These are phyloP conservation scores for Dynastes hyllus DNA, from an alignment of 2,888 invertebrate genomes.

Conservation along the genomic window DNA sequence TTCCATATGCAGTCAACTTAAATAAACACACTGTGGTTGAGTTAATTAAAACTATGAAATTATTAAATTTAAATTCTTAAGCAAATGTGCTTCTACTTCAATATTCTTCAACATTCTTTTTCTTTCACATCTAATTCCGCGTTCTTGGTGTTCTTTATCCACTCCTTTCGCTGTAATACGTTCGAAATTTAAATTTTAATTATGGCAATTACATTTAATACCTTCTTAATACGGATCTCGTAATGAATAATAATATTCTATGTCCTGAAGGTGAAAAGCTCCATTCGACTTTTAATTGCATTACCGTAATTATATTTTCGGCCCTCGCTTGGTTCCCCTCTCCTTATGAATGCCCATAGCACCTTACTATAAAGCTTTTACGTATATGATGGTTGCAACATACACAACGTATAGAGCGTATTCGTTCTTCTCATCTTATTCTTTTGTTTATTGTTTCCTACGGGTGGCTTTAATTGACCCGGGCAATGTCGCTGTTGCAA, in stretches of 20 bases:
- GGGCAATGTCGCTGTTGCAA: not conserved
- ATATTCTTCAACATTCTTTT: too few relatives aligned
- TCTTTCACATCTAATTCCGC: too few relatives aligned
- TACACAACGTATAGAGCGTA: too few relatives aligned
- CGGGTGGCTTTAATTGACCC: constrained; percentile 39
- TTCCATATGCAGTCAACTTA: too few relatives aligned
- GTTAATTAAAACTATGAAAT: too few relatives aligned
- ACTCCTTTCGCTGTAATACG: not conserved
- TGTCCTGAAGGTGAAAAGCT: constrained; percentile 20
- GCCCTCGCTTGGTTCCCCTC: not conserved
- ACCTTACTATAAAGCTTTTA: constrained; percentile 1
- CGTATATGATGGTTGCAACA: not conserved
- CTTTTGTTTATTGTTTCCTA: constrained; percentile 46
- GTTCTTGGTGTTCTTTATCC: too few relatives aligned
- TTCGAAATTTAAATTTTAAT: constrained; percentile 45
- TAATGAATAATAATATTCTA: constrained; percentile 39
- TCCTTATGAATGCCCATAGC: not conserved
- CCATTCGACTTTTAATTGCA: constrained; percentile 29
- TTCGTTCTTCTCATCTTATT: not conserved
- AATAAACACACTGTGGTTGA: too few relatives aligned
- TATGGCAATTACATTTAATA: constrained; percentile 43
- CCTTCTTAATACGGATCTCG: constrained; percentile 24
- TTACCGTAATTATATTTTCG: constrained; percentile 44
- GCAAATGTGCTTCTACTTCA: too few relatives aligned
- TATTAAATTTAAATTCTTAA: too few relatives aligned